Conservation (phyloP, 2,888 invertebrate species). For the Leucoma salicis region DNA sequence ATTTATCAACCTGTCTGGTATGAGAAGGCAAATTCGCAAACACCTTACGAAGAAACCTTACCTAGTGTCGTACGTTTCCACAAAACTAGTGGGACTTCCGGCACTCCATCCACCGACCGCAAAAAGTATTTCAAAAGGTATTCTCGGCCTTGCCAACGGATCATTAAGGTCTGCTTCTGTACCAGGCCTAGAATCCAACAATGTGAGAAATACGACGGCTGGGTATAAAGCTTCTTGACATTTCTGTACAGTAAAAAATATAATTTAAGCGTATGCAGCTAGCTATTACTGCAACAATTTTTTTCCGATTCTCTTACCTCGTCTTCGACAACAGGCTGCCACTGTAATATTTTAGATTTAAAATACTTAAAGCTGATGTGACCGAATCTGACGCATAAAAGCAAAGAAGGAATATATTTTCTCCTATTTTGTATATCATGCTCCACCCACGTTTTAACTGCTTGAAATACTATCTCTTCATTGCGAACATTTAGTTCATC, state of each 20-base stretch:
- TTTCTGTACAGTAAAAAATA: constrained; percentile 53
- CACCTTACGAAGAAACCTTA: constrained; percentile 44
- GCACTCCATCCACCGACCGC: constrained; percentile 93
- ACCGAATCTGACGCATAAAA: constrained; percentile 86
- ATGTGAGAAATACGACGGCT: constrained; percentile 77
- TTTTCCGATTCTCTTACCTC: constrained; percentile 49
- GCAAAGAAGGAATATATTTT: constrained; percentile 79
- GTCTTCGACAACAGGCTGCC: constrained; percentile 78
- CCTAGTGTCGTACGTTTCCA: constrained; percentile 90
- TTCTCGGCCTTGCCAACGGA: constrained; percentile 85
- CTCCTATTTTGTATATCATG: constrained; percentile 79
- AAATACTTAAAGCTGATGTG: constrained; percentile 83
- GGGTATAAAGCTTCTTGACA: constrained; percentile 80
- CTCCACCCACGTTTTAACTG: constrained; percentile 87
- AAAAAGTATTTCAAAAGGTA: constrained; percentile 90
- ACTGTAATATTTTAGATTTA: constrained; percentile 77
- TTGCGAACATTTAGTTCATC: constrained; percentile 88
- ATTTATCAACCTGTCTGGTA: too few relatives aligned
- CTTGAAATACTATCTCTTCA: constrained; percentile 89
- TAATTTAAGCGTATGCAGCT: not conserved
- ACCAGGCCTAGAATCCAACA: constrained; percentile 72
- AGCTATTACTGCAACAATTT: not conserved
- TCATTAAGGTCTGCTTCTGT: constrained; percentile 79
- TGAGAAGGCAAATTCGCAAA: too few relatives aligned
- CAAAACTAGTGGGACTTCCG: constrained; percentile 91